Conservation (phyloP, 1,140 invertebrate genomes). For the Octopus sinensis region DNA sequence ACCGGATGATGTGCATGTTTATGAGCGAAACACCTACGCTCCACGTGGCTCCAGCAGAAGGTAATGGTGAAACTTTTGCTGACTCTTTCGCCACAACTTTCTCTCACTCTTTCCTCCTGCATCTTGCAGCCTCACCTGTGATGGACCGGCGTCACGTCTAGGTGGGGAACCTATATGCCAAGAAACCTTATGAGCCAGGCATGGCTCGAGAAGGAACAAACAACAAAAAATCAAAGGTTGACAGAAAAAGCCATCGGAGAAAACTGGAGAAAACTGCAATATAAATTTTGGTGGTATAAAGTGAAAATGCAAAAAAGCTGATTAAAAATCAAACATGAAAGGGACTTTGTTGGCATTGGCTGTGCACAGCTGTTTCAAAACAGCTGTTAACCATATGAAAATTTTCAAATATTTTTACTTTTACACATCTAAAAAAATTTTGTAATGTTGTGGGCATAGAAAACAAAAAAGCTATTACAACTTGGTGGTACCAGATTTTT, state of each 20-base stretch:
- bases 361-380: conserved; percentile 4
- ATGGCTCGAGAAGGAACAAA: too few relatives aligned
- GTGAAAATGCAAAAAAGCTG: not conserved
- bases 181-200: too few relatives aligned
- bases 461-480: conserved; percentile 4
- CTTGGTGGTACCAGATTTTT: conserved; percentile 5
- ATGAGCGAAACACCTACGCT: too few relatives aligned
- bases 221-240: not conserved
- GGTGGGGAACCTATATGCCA: too few relatives aligned
- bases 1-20: too few relatives aligned
- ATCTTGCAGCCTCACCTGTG: too few relatives aligned
- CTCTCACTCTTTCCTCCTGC: too few relatives aligned
- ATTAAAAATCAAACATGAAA: conserved; percentile 6
- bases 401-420: conserved; percentile 1
- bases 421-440: not conserved
- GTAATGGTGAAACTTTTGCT: too few relatives aligned
- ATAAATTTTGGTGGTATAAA: not conserved
- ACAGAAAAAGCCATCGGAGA: not conserved
- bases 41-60: too few relatives aligned
- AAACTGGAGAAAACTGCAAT: not conserved
- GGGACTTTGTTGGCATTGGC: conserved; percentile 6
- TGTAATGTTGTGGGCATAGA: not conserved
- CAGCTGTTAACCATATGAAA: not conserved
- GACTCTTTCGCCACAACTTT: too few relatives aligned
- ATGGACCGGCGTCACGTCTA: too few relatives aligned